phyloP scores from a whole-genome alignment of 2,797 vertebrate species.

The Chaenodraco wilsoni region DNA sequence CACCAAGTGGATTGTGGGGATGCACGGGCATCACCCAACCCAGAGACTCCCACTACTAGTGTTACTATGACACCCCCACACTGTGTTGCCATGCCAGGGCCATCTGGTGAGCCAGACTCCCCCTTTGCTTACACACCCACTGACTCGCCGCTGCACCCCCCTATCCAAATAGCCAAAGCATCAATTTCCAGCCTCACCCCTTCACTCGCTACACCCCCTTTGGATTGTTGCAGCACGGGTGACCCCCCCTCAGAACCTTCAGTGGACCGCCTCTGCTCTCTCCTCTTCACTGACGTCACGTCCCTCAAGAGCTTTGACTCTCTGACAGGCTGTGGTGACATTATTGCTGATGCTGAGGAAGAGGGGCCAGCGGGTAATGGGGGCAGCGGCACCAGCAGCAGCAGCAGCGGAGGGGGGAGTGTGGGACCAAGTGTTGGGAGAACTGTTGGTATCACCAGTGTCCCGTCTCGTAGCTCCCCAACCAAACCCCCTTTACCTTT shows the following conservation, averaged over 20 bases:
- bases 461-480: conserved; percentile 66
- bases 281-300: conserved; percentile 98
- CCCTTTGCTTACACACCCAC: conserved; percentile 75
- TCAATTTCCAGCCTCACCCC: conserved; percentile 77
- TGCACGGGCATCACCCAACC: conserved; percentile 76
- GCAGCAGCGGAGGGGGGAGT: conserved; percentile 76
- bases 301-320: conserved; percentile 99
- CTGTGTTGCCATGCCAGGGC: conserved; percentile 70
- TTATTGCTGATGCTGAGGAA: conserved; percentile 96
- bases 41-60: conserved; percentile 71
- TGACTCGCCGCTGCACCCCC: conserved; percentile 72
- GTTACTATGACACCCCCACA: conserved; percentile 80
- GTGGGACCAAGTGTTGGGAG: conserved; percentile 55
- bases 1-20: conserved; percentile 70
- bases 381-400: conserved; percentile 86
- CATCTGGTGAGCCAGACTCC: conserved; percentile 72
- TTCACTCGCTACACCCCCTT: conserved; percentile 81
- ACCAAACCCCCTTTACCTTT: conserved; percentile 70
- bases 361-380: conserved; percentile 85
- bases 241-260: conserved; percentile 96
- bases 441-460: conserved; percentile 41
- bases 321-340: conserved; percentile 98
- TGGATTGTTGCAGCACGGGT: conserved; percentile 87
- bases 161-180: conserved; percentile 75
- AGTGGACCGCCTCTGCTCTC: conserved; percentile 89